Percentiles rank a stretch among this genome's conserved stretches.
Conservation (phyloP, 2,888 invertebrate genomes). For the Xanthostigma xanthostigma region DNA sequence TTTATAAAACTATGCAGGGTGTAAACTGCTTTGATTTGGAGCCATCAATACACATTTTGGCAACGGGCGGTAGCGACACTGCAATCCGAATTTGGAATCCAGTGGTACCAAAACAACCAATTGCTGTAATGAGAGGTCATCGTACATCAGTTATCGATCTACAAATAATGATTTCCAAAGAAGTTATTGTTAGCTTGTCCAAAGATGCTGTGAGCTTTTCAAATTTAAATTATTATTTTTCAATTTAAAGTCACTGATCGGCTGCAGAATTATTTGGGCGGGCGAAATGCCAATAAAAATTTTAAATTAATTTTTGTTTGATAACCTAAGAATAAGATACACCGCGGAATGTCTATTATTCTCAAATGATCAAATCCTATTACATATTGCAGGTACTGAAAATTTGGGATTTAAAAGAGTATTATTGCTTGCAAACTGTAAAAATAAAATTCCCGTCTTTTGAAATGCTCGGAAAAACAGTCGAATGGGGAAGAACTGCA, state of each 20-base stretch:
- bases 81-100: conserved; percentile 41
- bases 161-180: conserved; percentile 31
- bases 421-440: conserved; percentile 38
- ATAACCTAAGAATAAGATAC: no score
- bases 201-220: conserved; percentile 35
- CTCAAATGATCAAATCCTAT: no score
- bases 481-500: conserved; percentile 39
- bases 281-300: no score
- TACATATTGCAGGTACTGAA: conserved; percentile 32
- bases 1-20: conserved; percentile 29
- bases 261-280: no score
- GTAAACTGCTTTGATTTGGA: conserved; percentile 39
- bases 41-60: conserved; percentile 31
- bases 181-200: conserved; percentile 36
- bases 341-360: no score
- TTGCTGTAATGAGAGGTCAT: conserved; percentile 25
- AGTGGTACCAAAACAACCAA: conserved; percentile 26
- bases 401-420: conserved; percentile 43
- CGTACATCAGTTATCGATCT: conserved; percentile 35
- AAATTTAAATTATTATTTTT: neutral
- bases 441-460: conserved; percentile 40
- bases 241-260: no score
- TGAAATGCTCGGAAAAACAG: conserved; percentile 36
- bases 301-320: neutral
- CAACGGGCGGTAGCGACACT: conserved; percentile 40